Base-by-base conservation (phyloP, 2,888 invertebrate genomes). In the Torymus auratus region DNA sequence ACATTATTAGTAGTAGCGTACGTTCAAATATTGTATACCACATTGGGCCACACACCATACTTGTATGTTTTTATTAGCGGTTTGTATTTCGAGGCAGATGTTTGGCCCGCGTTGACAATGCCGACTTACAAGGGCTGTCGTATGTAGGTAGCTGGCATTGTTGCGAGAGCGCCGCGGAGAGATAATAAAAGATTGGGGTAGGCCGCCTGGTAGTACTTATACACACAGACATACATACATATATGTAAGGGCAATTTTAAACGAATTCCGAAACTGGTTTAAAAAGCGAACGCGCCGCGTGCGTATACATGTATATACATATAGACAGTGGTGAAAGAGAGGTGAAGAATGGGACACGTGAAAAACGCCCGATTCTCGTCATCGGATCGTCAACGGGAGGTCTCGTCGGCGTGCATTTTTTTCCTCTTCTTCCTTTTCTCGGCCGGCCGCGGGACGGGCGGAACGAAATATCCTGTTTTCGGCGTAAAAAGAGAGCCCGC, bases 31-130 rank as follows among this genome's bases (percentile, higher is more conserved):
- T 3, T 28, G 7, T 28, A 28, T 28, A 28, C 7, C 3, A 2
- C 0, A 1, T 1, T 2, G 7, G 28, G 28, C 28, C 28, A 28
- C 28, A 28, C 28, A 28, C 28, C 28, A 14, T 71, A 14, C 23
- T 28, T 15, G 71, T 84, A 86, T 86, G 86, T 88, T 89, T 90
- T 89, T 89, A 90, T 89, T 90, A 88, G 90, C 88, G 87, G 89
- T 89, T 90, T 89, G 87, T 89, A 89, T 90, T 90, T 87, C 90
- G 87, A 86, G 28, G 89, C 90, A 90, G 90, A 90, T 90, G 90
- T 89, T 87, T 85, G 85, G 28, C 1, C 79, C 81, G 80, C 81
- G 78, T n/a, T 41, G 13, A 89, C 88, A 90, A 90, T 88, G 84
- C 84, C 75, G 52, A 75, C 78, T 82, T 83, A 85, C 86, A 84